phyloP scores from a whole-genome alignment of 2,888 invertebrate genomes.

The Cosmia pyralina region DNA sequence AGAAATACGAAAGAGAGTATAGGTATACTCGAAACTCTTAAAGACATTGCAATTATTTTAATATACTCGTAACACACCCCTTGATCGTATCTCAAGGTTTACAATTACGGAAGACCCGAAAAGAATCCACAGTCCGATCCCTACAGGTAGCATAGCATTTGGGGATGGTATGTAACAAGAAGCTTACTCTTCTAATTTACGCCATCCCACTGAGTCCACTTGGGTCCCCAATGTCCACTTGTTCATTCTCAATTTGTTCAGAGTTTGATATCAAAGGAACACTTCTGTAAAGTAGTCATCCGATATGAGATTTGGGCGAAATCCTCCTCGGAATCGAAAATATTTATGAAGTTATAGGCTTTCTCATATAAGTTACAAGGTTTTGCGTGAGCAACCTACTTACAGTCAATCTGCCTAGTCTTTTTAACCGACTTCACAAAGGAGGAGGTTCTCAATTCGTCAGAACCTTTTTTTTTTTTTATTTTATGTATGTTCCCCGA shows the following conservation, averaged over 20 bases:
- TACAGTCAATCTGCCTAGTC: too few relatives aligned
- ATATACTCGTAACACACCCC: slow-evolving; percentile 34
- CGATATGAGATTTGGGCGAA: slow-evolving; percentile 68
- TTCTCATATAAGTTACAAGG: slow-evolving; percentile 19
- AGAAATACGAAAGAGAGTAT: slow-evolving; percentile 2
- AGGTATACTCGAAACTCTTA: slow-evolving; percentile 25
- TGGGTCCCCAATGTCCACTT: slow-evolving; percentile 80
- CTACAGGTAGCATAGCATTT: slow-evolving; percentile 34
- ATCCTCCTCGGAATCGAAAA: slow-evolving; percentile 36
- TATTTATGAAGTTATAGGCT: slow-evolving; percentile 42
- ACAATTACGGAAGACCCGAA: slow-evolving; percentile 60
- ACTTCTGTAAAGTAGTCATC: slow-evolving; percentile 71
- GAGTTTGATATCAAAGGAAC: slow-evolving; percentile 82
- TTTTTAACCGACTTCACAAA: too few relatives aligned
- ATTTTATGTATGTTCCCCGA: too few relatives aligned
- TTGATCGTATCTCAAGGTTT: slow-evolving; percentile 53
- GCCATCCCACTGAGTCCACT: slow-evolving; percentile 72
- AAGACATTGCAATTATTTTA: slow-evolving; percentile 42
- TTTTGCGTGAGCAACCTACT: not conserved
- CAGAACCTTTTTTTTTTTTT: too few relatives aligned
- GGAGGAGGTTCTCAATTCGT: too few relatives aligned
- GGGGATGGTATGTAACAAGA: slow-evolving; percentile 72
- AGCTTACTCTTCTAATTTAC: slow-evolving; percentile 76
- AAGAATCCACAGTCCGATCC: slow-evolving; percentile 63
- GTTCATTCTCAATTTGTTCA: slow-evolving; percentile 82